These are phyloP conservation scores for Limulus polyphemus DNA, from an alignment of 2,888 invertebrate genomes.

Conservation along the genomic window DNA sequence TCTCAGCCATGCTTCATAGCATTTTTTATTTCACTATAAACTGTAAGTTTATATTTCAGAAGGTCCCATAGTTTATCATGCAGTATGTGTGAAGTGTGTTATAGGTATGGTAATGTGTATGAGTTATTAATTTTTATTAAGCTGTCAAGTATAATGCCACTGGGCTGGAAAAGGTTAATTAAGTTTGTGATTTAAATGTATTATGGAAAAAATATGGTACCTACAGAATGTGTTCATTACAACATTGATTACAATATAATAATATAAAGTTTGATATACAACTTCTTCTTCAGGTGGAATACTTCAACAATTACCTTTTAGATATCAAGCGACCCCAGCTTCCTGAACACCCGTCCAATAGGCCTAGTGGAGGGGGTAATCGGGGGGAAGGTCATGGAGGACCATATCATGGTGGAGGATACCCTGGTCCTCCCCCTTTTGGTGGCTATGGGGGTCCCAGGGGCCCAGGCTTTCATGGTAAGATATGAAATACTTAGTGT, in stretches of 20 bases:
- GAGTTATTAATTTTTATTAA: too few species aligned
- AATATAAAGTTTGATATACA: too few species aligned
- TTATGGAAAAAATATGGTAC: neutral
- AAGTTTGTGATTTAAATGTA: neutral
- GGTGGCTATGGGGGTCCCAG: conserved; percentile 14
- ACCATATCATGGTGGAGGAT: conserved; percentile 24
- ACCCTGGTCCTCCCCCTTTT: conserved; percentile 26
- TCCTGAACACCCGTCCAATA: conserved; percentile 64
- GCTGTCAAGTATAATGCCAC: too few species aligned
- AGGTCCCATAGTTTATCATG: neutral
- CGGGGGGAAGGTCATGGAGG: conserved; percentile 32
- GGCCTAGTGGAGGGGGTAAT: conserved; percentile 35
- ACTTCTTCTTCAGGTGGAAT: conserved; percentile 51
- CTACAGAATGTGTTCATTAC: neutral
- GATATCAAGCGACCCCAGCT: conserved; percentile 91
- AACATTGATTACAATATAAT: too few species aligned
- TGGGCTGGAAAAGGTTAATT: neutral
- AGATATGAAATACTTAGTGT: neutral
- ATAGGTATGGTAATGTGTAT: neutral
- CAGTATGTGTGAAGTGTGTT: too few species aligned
- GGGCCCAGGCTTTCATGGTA: conserved; percentile 16
- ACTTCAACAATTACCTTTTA: conserved; percentile 88
- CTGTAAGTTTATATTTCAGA: neutral
- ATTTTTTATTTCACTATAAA: neutral
- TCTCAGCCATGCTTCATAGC: neutral